phyloP scores from a whole-genome alignment of 2,797 vertebrate genomes.

The Notamacropus eugenii region DNA sequence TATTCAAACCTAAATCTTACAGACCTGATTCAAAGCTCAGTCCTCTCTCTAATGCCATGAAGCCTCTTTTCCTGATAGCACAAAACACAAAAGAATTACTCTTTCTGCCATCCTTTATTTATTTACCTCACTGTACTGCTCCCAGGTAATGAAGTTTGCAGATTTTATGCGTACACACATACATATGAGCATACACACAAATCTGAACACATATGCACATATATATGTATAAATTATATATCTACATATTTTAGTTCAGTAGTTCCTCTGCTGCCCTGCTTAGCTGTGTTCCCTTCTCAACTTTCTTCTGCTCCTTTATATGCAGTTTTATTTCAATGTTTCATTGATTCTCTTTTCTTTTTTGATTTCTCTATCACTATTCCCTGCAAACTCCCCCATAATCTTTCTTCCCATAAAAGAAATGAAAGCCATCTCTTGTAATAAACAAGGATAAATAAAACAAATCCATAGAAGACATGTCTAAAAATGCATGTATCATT shows the following conservation, averaged over 20 bases:
- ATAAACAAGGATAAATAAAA: neutral
- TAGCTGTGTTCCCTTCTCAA: neutral
- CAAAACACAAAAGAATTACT: neutral
- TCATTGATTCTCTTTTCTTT: too few species aligned
- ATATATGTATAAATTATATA: too few species aligned
- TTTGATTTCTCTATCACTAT: neutral
- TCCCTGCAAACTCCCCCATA: neutral
- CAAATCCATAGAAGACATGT: neutral
- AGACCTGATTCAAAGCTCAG: neutral
- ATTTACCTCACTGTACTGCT: too few species aligned
- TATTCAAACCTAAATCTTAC: neutral
- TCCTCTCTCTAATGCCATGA: neutral
- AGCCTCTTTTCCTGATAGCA: neutral
- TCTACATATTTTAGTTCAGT: too few species aligned
- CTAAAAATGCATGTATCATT: neutral
- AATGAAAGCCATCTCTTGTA: neutral
- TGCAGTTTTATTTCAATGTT: neutral
- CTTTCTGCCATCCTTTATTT: too few species aligned
- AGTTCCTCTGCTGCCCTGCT: neutral
- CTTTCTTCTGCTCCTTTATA: neutral
- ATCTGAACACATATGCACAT: too few species aligned
- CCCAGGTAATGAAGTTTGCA: too few species aligned
- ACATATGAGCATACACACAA: too few species aligned
- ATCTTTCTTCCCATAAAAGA: neutral
- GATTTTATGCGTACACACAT: too few species aligned